Evolutionary conservation across 2,888 invertebrate genomes (phyloP).

Genomic region (Piscicola geometra): DNA sequence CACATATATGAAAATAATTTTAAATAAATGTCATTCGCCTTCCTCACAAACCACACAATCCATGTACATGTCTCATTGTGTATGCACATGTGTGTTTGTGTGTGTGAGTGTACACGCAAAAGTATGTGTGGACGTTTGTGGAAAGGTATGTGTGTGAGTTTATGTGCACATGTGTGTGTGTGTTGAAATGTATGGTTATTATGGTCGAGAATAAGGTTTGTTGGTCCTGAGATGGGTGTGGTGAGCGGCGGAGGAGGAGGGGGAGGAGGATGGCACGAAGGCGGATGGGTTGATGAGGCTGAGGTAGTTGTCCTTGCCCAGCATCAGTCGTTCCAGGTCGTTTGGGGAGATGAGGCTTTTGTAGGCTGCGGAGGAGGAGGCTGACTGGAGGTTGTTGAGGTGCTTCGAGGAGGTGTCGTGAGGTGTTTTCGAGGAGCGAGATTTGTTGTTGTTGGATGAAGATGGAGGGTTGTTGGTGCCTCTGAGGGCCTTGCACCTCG

Average conservation of each 20-base stretch:
- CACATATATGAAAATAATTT: too few relatives aligned
- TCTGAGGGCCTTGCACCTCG: too few relatives aligned
- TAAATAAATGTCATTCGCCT: too few relatives aligned
- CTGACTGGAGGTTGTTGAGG: not conserved
- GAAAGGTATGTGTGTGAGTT: not conserved
- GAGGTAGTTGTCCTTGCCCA: slow-evolving; percentile 20
- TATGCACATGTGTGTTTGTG: slow-evolving; percentile 11
- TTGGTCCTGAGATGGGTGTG: slow-evolving; percentile 11
- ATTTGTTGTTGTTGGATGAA: not conserved
- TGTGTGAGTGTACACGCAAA: not conserved
- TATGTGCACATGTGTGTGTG: not conserved
- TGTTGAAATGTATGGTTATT: not conserved
- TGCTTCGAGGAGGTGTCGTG: not conserved
- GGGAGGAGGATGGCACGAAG: slow-evolving; percentile 1
- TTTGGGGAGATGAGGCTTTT: not conserved
- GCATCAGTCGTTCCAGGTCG: slow-evolving; percentile 26
- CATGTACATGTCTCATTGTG: not conserved
- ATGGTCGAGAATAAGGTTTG: slow-evolving; percentile 28
- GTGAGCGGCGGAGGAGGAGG: slow-evolving; percentile 12
- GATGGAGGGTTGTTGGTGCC: not conserved
- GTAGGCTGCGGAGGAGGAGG: not conserved
- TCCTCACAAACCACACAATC: not conserved
- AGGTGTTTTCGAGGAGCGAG: not conserved
- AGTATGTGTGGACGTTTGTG: not conserved
- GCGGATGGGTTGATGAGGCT: slow-evolving; percentile 25